Evolutionary conservation across 2,888 invertebrate species (phyloP), one percentile per base, ranked within the genome.

Genomic region (Lasioglossum morio): DNA sequence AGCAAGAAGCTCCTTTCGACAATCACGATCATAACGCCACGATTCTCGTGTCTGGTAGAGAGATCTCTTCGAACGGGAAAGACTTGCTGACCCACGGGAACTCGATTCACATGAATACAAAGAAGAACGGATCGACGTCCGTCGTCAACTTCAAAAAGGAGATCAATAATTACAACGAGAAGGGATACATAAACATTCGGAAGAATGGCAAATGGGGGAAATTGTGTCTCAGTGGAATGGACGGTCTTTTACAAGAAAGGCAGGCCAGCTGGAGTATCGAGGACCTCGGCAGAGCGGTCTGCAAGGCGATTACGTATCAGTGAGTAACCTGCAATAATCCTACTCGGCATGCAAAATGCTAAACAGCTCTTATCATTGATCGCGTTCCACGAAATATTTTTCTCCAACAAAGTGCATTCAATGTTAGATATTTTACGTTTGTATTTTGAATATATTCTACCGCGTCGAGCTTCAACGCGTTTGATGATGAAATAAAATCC

Each of bases 161-260:
- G 34, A 75, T 94, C 0, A 93, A 94, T 77, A 93, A 92, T 80
- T 95, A 94, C 77, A 93, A 92, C 72, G 93, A 94, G 46, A 91
- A 90, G 96, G 98, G 98, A 43, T 97, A 96, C 91, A 96, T 98
- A 48, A 97, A 97, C 96, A 97, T 98, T 1, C 96, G 97, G 57
- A 97, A 97, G 92, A 96, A 97, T 89, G 98, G 98, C 0, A 96
- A 96, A 74, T 98, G 98, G 98, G 98, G 98, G 8, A 97, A 97
- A 93, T 95, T 98, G 7, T 98, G 98, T 90, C 96, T 97, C 30
- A 97, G 97, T 87, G 97, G 97, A 87, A 97, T 97, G 92, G 96
- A 96, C 72, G 96, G 96, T 87, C 96, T 97, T 0, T 96, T 96
- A 4, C 95, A 96, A 57, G 95, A 96, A 85, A 96, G 96, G 1